Percentiles rank a stretch among this genome's conserved stretches.
These are phyloP conservation scores for Okamejei kenojei DNA, from an alignment of 2,797 vertebrate species.

Conservation along the genomic window DNA sequence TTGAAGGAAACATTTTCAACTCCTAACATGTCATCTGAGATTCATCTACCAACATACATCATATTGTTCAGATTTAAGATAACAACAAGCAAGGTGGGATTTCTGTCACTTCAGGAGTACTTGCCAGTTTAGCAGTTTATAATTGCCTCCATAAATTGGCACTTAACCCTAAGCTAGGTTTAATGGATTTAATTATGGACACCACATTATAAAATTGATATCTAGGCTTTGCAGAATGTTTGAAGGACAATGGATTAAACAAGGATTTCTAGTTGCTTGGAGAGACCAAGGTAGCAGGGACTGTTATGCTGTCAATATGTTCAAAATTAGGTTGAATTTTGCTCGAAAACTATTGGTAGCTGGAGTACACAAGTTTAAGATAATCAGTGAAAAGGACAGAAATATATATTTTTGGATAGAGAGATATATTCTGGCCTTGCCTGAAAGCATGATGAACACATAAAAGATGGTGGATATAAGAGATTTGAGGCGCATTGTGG, in stretches of 20 bases:
- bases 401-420: neutral
- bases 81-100: neutral
- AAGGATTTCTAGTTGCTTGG: neutral
- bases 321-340: neutral
- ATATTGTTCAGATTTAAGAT: neutral
- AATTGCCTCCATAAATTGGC: neutral
- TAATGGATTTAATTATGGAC: neutral
- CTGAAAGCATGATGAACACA: neutral
- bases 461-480: neutral
- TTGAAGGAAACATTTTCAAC: neutral
- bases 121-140: neutral
- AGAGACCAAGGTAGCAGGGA: neutral
- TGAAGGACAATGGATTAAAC: neutral
- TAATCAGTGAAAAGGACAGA: neutral
- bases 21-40: neutral
- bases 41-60: neutral
- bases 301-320: neutral
- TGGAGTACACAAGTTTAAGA: neutral
- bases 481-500: neutral
- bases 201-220: neutral
- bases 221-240: neutral
- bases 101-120: neutral
- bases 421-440: neutral
- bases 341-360: neutral
- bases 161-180: neutral